phyloP scores from a whole-genome alignment of 1,140 invertebrate species.

The Lordiphosa stackelbergi region DNA sequence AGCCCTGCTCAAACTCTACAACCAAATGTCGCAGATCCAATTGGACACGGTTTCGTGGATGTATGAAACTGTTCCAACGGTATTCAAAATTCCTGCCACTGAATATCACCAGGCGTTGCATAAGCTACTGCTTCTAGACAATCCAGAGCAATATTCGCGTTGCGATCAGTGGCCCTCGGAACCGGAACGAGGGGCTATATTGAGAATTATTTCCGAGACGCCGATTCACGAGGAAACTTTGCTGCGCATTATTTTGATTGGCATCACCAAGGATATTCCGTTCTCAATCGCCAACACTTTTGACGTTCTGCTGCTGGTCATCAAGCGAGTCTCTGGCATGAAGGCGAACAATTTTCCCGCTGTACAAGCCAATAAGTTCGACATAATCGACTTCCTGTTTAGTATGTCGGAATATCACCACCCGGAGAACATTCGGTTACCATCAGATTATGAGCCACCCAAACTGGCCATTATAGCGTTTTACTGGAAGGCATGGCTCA shows the following conservation, averaged over 20 bases:
- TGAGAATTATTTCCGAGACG: conserved; percentile 91
- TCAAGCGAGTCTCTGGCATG: conserved; percentile 88
- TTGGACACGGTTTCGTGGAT: conserved; percentile 91
- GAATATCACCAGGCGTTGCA: conserved; percentile 90
- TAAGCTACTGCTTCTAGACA: conserved; percentile 92
- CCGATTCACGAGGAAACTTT: conserved; percentile 91
- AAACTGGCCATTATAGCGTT: conserved; percentile 92
- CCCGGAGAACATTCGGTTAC: conserved; percentile 94
- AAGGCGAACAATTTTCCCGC: conserved; percentile 83
- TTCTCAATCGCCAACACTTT: conserved; percentile 88
- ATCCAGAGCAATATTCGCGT: conserved; percentile 91
- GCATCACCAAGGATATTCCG: conserved; percentile 90
- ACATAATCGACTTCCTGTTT: conserved; percentile 93
- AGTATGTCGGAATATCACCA: conserved; percentile 94
- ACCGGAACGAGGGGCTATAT: conserved; percentile 86
- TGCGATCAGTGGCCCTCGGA: conserved; percentile 97
- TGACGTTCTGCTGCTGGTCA: conserved; percentile 90
- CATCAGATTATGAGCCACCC: conserved; percentile 90
- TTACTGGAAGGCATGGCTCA: conserved; percentile 97
- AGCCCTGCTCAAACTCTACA: conserved; percentile 82
- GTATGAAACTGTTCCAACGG: conserved; percentile 85
- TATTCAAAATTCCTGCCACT: conserved; percentile 84
- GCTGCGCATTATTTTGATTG: conserved; percentile 88
- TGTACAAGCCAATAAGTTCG: conserved; percentile 87
- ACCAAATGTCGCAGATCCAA: conserved; percentile 87